Evolutionary conservation across 2,113 vertebrate species (phyloP), one percentile per base, ranked within the genome.

Genomic region (Macquaria ambigua): DNA sequence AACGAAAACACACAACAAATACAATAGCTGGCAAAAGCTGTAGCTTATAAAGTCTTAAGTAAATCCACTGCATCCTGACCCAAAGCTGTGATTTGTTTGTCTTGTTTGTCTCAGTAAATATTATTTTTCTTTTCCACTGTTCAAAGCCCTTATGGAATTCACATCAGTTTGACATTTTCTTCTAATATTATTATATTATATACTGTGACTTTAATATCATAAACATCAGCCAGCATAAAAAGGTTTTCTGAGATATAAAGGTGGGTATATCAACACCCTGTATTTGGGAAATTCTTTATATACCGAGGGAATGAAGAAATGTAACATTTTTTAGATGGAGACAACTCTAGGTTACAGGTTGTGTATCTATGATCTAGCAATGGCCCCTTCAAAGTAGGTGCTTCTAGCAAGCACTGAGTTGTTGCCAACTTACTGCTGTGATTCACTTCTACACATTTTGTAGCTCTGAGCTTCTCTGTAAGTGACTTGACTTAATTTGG

Each of bases 21-120:
- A 25, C 28, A 59, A 78, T 8, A 59, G 41, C 46, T 58, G 62
- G 77, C 20, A 61, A 69, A 77, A 41, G 34, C 79, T 81, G 62
- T 31, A 6, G 74, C 61, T 83, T 46, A 59, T 34, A 23, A 69
- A 69, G 28, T n/a, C 31, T 58, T 14, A 80, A 80, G 39, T 56
- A 78, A 78, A 0, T 4, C 8, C n/a, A n/a, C n/a, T n/a, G n/a
- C 83, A 87, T 77, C 87, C 74, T 79, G 14, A 79, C 67, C 75
- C 25, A 64, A 20, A 89, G 74, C 67, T 66, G 74, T 21, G 73
- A 75, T 81, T 71, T 76, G 23, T 56, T 11, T 53, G 39, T 48
- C 58, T 50, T 37, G 28, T 72, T 52, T 63, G 39, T 50, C 56
- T 63, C 25, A 58, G 48, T 74, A 59, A 76, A 76, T 73, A 8